phyloP scores from a whole-genome alignment of 2,113 vertebrate species.

The Sphaerodactylus townsendi region DNA sequence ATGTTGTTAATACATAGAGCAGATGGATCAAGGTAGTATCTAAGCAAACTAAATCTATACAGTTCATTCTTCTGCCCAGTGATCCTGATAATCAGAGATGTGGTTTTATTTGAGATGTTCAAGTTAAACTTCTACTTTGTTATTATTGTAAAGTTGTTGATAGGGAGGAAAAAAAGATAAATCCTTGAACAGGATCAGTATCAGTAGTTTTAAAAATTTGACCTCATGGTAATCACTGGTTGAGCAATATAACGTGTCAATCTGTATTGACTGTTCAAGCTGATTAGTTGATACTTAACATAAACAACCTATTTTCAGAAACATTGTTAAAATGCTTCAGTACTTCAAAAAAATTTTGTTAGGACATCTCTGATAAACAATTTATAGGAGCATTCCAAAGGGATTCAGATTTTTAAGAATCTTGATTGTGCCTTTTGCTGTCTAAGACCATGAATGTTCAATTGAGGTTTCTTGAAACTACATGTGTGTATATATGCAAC shows the following conservation, averaged over 20 bases:
- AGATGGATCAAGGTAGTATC: not conserved
- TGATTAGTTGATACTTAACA: not conserved
- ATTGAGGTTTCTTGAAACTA: not conserved
- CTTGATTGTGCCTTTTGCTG: not conserved
- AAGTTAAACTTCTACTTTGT: not conserved
- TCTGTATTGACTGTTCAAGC: slow-evolving; percentile 5
- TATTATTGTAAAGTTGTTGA: not conserved
- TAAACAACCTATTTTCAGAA: not conserved
- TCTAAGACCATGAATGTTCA: not conserved
- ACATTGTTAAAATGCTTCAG: not conserved
- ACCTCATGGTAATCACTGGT: not conserved
- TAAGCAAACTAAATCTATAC: rapidly evolving
- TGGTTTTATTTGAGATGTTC: not conserved
- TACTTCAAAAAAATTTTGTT: not conserved
- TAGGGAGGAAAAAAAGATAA: not conserved
- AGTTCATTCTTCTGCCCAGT: not conserved
- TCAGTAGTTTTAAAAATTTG: not conserved
- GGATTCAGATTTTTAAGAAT: not conserved
- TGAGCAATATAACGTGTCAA: not conserved
- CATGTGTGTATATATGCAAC: no score
- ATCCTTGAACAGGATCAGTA: not conserved
- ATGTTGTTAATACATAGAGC: not conserved
- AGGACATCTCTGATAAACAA: rapidly evolving
- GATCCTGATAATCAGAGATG: rapidly evolving
- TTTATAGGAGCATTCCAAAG: not conserved